Evolutionary conservation across 2,888 invertebrate genomes (phyloP).

Genomic region (Ochropleura plecta): DNA sequence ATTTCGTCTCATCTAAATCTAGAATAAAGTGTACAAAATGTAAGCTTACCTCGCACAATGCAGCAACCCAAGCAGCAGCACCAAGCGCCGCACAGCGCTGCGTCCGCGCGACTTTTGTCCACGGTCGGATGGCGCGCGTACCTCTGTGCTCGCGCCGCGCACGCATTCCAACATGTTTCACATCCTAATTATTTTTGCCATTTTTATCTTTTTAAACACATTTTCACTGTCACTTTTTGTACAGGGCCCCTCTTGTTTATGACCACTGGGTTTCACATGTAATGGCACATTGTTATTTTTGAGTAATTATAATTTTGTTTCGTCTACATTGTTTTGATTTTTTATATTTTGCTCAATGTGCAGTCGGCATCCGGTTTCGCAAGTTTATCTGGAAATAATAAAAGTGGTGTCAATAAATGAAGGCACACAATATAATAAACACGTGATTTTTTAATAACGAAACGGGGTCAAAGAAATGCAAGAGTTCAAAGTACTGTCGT

Average conservation of each 20-base stretch:
- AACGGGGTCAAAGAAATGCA: constrained; percentile 7
- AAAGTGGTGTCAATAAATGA: constrained; percentile 4
- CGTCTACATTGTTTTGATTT: constrained; percentile 48
- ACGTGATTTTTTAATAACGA: not conserved
- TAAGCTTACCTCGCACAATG: constrained; percentile 78
- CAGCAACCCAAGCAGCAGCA: constrained; percentile 73
- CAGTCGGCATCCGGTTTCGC: constrained; percentile 36
- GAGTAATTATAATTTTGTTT: constrained; percentile 8
- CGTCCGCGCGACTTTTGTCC: constrained; percentile 46
- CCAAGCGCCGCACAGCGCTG: constrained; percentile 25
- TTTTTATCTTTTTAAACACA: constrained; percentile 75
- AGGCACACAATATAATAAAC: not conserved
- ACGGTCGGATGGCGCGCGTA: constrained; percentile 72
- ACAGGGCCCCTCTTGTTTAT: constrained; percentile 22
- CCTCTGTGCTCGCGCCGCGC: constrained; percentile 79
- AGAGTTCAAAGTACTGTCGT: not conserved
- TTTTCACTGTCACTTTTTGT: constrained; percentile 52
- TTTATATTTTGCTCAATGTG: constrained; percentile 27
- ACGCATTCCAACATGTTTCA: constrained; percentile 86
- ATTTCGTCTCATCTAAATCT: not conserved
- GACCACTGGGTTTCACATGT: constrained; percentile 28
- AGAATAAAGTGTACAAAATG: not conserved
- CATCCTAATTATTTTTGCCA: constrained; percentile 78
- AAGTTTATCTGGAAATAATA: constrained; percentile 39
- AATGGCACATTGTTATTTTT: constrained; percentile 47